Base-by-base conservation (phyloP, 2,113 vertebrate genomes). In the Lophius piscatorius region DNA sequence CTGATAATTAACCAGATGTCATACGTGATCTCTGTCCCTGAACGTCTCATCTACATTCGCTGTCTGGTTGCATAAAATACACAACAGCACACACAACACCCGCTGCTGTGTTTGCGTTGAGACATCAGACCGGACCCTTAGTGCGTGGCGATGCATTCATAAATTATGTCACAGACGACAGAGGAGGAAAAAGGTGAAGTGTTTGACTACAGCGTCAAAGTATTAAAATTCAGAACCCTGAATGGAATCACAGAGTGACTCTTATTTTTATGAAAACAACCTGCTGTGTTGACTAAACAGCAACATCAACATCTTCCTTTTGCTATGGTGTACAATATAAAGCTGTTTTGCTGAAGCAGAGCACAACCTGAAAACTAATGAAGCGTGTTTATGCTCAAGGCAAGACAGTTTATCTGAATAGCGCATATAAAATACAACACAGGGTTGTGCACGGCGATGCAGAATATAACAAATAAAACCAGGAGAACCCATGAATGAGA, bases 101-200 rank as follows among this genome's bases (percentile, higher is more conserved):
- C 10, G 35, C 11, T 7, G 24, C 17, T 13, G 9, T 6, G 52
- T 63, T 13, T 46, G 72, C 70, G 45, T 62, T 3, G 75, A n/a
- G n/a, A 59, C 54, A 65, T 74, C 47, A 58, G 72, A 48, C 6
- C 14, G 0, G 40, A 63, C 13, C 5, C 17, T 1, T 6, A 33
- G n/a, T 10, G 66, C 56, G 73, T 70, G 76, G 61, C 18, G 52
- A 51, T 4, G 78, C 75, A 82, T 82, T 55, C 47, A 57, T 33
- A 62, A 28, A 22, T 50, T 23, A 23, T 16, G 48, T 83, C 82
- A 80, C 0, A 12, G 52, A 2, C 34, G 40, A 61, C 50, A 0
- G 50, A 48, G 39, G 22, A 24, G 39, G 57, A 13, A 17, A 13
- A 0, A 26, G 55, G 36, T 1, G 66, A 61, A 16, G 17, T 2